Evolutionary conservation across 2,113 vertebrate genomes (phyloP), one percentile per base, ranked within the genome.

Genomic region (Ctenomys sociabilis): DNA sequence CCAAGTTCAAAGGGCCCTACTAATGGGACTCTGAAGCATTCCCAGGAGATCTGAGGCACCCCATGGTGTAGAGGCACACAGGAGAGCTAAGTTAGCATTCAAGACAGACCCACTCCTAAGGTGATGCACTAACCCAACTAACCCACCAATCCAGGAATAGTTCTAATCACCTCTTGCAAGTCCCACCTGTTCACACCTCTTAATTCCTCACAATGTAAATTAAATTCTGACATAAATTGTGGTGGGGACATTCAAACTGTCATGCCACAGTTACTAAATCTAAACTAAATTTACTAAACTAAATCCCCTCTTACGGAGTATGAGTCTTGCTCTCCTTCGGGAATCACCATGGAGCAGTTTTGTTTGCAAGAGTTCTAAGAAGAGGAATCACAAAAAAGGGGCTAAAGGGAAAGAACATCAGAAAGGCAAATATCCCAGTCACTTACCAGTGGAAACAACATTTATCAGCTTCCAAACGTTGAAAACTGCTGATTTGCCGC

Each of bases 261-360:
- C 78, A 43, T 21, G 64, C 63, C 7, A 37, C 49, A 78, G 87
- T n/a, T n/a, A n/a, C n/a, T n/a, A n/a, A n/a, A n/a, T n/a, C n/a
- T n/a, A n/a, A n/a, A n/a, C n/a, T n/a, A n/a, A n/a, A n/a, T n/a
- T n/a, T n/a, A n/a, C n/a, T n/a, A n/a, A n/a, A n/a, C n/a, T n/a
- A 95, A 94, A 72, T 63, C 93, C 86, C 66, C 90, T 89, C 35
- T 63, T 83, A 17, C 37, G 61, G 91, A 54, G 59, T 64, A 5
- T 78, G 45, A 49, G 72, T 57, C 72, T 92, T 80, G 35, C 26
- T 68, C 75, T 40, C 77, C 28, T 68, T 81, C 70, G 59, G 19
- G 75, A 88, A 57, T 81, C 77, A 59, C 8, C 40, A 8, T 24
- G 85, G 64, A 43, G 7, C 7, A 80, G 37, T 80, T 84, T 52